Conservation (phyloP, 2,113 vertebrate species). For the Eidolon helvum region DNA sequence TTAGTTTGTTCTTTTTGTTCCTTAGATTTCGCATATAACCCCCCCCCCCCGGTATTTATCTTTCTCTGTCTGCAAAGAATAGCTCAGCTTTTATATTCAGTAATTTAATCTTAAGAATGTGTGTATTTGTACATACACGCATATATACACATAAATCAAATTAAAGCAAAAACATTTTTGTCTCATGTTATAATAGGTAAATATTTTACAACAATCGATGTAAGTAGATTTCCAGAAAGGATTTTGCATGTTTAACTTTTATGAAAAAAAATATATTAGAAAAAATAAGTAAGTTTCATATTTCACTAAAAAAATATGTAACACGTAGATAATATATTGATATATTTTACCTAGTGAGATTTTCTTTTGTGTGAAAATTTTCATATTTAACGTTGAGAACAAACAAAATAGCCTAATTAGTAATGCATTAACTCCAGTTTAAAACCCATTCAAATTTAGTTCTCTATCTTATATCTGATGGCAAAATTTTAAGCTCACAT, state of each 20-base stretch:
- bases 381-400: conserved; percentile 33
- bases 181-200: background rate
- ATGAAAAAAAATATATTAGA: conserved; percentile 5
- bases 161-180: background rate
- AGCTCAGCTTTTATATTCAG: background rate
- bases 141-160: background rate
- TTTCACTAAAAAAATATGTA: conserved; percentile 35
- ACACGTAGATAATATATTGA: background rate
- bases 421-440: conserved; percentile 49
- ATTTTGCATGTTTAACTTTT: background rate
- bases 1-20: too few species aligned
- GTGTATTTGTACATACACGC: background rate
- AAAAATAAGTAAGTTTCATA: background rate
- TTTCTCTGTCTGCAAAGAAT: background rate
- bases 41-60: too few species aligned
- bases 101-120: background rate
- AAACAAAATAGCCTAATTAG: conserved; percentile 25
- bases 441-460: conserved; percentile 39
- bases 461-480: conserved; percentile 14
- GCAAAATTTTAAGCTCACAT: conserved; percentile 21
- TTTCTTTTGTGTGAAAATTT: conserved; percentile 40
- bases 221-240: background rate
- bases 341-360: background rate
- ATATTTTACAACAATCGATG: background rate
- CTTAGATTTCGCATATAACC: too few species aligned